Evolutionary conservation across 23 tunicate species (phyloP).

Genomic region (Botrylloides violaceus): DNA sequence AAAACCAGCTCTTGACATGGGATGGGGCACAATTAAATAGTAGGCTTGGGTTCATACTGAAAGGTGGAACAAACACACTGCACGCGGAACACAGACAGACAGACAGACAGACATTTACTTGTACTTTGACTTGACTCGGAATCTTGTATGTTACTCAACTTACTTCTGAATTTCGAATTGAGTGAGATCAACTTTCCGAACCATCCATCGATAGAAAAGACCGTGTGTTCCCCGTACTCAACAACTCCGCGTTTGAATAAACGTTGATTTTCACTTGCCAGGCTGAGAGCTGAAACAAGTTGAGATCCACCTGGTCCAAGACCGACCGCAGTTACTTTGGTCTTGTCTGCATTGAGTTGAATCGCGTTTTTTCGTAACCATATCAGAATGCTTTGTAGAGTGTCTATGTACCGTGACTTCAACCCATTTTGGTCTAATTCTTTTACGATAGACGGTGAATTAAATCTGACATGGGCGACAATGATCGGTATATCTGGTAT

Average conservation of each 20-base stretch:
- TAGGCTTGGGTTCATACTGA: too few species aligned
- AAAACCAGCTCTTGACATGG: too few species aligned
- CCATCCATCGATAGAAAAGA: not conserved
- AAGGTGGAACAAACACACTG: too few species aligned
- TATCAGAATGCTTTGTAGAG: not conserved
- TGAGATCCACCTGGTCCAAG: not conserved
- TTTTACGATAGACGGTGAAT: not conserved
- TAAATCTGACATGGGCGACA: not conserved
- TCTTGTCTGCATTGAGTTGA: not conserved
- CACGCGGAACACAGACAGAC: too few species aligned
- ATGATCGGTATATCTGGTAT: not conserved
- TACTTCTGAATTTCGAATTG: too few species aligned
- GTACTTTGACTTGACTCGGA: too few species aligned
- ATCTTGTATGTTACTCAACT: too few species aligned
- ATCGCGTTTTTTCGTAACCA: not conserved
- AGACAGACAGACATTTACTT: too few species aligned
- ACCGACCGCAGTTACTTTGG: not conserved
- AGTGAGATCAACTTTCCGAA: not conserved
- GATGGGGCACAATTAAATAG: too few species aligned
- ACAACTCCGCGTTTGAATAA: not conserved
- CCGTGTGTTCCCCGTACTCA: not conserved
- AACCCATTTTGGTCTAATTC: not conserved
- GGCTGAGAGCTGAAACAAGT: not conserved
- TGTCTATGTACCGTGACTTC: not conserved
- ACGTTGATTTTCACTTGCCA: not conserved